Evolutionary conservation across 2,113 vertebrate species (phyloP).

Genomic region (Rhegmatorhina hoffmannsi): DNA sequence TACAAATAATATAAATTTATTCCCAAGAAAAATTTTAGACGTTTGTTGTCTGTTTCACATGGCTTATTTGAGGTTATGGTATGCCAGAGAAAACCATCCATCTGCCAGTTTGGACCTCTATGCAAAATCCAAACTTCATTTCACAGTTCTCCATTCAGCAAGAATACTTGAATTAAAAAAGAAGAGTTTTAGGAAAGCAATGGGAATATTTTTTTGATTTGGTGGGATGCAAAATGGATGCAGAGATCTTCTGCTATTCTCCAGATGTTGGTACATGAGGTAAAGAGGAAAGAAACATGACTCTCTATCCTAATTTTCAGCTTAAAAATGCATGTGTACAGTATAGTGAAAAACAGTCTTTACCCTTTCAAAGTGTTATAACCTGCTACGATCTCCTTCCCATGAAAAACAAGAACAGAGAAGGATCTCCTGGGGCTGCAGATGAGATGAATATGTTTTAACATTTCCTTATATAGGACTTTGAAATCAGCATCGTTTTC

Average conservation of each 20-base stretch:
- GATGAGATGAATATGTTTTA: neutral
- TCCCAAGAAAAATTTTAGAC: neutral
- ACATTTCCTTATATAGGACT: neutral
- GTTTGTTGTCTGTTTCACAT: neutral
- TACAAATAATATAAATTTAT: neutral
- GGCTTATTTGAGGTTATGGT: neutral
- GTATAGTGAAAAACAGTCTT: neutral
- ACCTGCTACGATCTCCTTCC: neutral
- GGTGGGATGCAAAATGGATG: neutral
- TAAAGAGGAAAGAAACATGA: neutral
- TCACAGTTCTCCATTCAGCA: neutral
- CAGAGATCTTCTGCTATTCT: neutral
- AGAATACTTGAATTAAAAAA: neutral
- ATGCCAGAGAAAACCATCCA: neutral
- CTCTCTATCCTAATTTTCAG: neutral
- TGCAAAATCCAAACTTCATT: neutral
- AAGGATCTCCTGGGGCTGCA: neutral
- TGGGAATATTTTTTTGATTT: neutral
- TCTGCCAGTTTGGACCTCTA: neutral
- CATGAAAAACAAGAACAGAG: neutral
- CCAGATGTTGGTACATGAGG: neutral
- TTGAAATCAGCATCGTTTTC: neutral
- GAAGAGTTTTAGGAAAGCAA: neutral
- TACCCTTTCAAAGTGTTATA: neutral
- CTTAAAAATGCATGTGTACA: fast-evolving